These are phyloP conservation scores for Miniopterus natalensis DNA, from an alignment of 2,113 vertebrate species.

Conservation along the genomic window DNA sequence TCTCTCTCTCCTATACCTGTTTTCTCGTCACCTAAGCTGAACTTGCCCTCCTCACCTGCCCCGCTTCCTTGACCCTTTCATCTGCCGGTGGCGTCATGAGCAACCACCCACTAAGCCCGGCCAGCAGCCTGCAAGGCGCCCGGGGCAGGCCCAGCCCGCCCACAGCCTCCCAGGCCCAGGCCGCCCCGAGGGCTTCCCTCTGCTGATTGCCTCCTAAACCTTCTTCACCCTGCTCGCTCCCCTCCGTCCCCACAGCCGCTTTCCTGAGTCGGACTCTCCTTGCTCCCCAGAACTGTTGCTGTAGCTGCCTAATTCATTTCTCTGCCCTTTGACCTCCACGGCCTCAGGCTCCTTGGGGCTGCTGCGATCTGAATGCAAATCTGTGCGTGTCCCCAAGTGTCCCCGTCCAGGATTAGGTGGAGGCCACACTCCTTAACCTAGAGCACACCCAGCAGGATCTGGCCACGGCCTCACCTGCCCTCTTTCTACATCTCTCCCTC, in stretches of 20 bases:
- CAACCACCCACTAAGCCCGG: slow-evolving; percentile 26
- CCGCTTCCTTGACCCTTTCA: slow-evolving; percentile 34
- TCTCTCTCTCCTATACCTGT: neutral
- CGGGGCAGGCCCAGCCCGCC: neutral
- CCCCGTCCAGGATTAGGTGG: neutral
- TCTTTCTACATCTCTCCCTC: neutral
- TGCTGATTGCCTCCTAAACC: neutral
- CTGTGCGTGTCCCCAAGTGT: neutral
- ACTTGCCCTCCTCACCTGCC: slow-evolving; percentile 63
- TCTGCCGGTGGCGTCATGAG: neutral
- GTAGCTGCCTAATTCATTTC: slow-evolving; percentile 15
- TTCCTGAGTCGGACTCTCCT: neutral
- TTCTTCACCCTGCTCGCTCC: neutral
- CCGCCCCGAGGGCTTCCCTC: neutral
- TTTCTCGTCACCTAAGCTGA: slow-evolving; percentile 29
- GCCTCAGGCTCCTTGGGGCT: neutral
- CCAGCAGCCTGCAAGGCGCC: neutral
- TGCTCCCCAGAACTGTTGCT: neutral
- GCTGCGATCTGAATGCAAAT: neutral
- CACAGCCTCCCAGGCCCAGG: neutral
- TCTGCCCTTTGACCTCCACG: neutral
- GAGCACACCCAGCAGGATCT: neutral
- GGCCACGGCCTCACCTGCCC: neutral
- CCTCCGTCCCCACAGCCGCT: neutral
- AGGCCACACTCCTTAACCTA: neutral